Conservation (phyloP, 2,797 vertebrate genomes). For the Spinus olivaceus region DNA sequence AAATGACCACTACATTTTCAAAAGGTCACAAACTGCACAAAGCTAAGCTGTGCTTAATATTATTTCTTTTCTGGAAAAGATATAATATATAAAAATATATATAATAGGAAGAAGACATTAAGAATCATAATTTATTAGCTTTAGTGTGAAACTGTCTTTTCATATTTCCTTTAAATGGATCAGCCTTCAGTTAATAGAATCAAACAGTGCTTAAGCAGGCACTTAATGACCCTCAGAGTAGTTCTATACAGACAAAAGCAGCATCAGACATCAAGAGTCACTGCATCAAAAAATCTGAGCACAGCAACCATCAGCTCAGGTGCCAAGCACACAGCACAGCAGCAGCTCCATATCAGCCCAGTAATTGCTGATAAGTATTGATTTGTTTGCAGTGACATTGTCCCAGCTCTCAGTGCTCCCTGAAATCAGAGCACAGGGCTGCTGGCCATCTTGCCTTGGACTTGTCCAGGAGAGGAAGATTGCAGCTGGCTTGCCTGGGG, state of each 20-base stretch:
- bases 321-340: neutral
- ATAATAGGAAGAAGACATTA: neutral
- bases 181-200: neutral
- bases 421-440: neutral
- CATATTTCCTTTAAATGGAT: neutral
- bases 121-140: neutral
- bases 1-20: neutral
- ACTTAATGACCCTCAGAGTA: neutral
- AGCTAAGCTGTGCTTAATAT: neutral
- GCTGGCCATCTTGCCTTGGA: slow-evolving; percentile 9
- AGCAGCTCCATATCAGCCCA: neutral
- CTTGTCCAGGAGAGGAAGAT: neutral
- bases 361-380: neutral
- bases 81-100: neutral
- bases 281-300: neutral
- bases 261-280: neutral
- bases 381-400: neutral
- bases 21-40: neutral
- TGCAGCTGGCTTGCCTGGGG: slow-evolving; percentile 53
- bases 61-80: neutral
- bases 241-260: neutral
- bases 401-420: neutral
- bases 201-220: neutral
- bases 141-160: neutral
- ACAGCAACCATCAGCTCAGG: neutral